Evolutionary conservation across 2,797 vertebrate species (phyloP).

Genomic region (Syndactyla subalaris): DNA sequence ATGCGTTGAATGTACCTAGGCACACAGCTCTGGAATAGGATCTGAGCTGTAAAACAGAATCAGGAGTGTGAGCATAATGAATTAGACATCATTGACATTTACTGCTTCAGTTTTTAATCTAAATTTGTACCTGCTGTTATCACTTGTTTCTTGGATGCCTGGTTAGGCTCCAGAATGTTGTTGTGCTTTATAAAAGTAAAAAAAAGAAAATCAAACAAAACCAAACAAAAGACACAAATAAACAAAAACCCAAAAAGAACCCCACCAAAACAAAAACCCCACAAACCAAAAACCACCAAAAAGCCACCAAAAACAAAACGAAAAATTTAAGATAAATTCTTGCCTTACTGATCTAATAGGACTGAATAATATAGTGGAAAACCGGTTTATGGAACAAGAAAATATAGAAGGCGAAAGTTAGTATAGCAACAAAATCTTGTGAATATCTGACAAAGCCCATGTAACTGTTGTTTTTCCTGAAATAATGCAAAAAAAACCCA

Average conservation of each 20-base stretch:
- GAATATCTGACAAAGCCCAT: neutral
- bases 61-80: neutral
- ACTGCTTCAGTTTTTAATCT: neutral
- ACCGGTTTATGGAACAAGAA: neutral
- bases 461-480: neutral
- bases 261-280: no score
- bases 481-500: neutral
- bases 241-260: no score
- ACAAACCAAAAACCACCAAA: no score
- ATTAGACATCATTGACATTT: neutral
- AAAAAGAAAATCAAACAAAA: no score
- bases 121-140: neutral
- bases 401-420: neutral
- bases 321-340: neutral
- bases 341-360: neutral
- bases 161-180: neutral
- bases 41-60: neutral
- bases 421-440: neutral
- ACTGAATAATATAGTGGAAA: neutral
- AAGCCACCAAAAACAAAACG: no score
- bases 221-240: no score
- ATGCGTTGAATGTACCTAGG: neutral
- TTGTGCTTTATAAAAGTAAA: neutral
- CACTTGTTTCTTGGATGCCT: neutral
- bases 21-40: neutral